Conservation (phyloP, 2,113 vertebrate genomes). For the Pterophyllum scalare region DNA sequence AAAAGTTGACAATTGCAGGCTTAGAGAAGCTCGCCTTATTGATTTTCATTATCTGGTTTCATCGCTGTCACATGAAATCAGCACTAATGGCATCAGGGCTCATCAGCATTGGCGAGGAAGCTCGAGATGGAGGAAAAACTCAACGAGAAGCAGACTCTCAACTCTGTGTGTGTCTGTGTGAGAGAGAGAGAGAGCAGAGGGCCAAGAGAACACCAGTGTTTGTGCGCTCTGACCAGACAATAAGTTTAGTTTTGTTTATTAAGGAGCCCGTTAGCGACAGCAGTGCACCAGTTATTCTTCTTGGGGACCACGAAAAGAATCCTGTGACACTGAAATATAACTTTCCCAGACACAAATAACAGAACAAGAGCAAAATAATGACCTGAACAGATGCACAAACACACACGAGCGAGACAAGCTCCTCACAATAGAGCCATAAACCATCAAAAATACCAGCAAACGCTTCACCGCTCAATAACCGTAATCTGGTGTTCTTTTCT, state of each 20-base stretch:
- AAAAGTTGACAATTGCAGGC: constrained; percentile 64
- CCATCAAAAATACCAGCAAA: background rate
- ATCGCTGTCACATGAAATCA: constrained; percentile 70
- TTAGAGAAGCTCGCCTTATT: constrained; percentile 63
- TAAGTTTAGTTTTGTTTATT: background rate
- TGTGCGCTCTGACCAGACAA: background rate
- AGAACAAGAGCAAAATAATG: background rate
- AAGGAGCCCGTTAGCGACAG: background rate
- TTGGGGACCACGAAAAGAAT: background rate
- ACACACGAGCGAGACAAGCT: background rate
- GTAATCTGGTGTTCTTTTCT: background rate
- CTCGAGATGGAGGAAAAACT: constrained; percentile 9
- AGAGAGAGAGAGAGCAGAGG: background rate
- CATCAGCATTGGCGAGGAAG: constrained; percentile 54
- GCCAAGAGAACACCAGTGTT: background rate
- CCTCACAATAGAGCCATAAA: background rate
- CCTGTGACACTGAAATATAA: background rate
- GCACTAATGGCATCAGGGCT: constrained; percentile 65
- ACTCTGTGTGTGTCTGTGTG: background rate
- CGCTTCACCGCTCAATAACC: background rate
- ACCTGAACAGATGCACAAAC: background rate
- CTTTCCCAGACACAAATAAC: background rate
- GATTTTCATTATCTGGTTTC: constrained; percentile 73
- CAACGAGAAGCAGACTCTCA: constrained; percentile 20
- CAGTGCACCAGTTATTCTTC: background rate